These are phyloP conservation scores for Drosophila albomicans DNA, from an alignment of 1,140 invertebrate species.

Conservation along the genomic window DNA sequence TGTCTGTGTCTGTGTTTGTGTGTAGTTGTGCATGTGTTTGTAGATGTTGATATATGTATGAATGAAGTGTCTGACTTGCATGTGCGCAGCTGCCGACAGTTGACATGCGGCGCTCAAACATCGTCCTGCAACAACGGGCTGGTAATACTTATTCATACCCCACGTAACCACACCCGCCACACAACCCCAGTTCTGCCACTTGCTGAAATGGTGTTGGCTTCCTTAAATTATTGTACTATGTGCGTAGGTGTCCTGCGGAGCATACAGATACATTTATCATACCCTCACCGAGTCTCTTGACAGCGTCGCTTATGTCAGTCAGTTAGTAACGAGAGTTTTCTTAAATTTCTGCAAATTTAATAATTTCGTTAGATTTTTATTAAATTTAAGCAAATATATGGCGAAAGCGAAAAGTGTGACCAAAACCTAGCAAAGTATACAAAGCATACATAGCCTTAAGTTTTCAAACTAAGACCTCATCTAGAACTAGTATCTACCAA, in stretches of 20 bases:
- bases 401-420: too few species aligned
- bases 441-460: too few species aligned
- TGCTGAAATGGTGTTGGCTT: constrained; percentile 43
- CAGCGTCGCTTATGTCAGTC: background rate
- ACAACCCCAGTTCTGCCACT: background rate
- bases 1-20: constrained; percentile 39
- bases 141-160: constrained; percentile 45
- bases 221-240: constrained; percentile 43
- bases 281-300: constrained; percentile 5
- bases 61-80: constrained; percentile 75
- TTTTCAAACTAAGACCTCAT: too few species aligned
- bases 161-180: constrained; percentile 2
- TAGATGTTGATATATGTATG: constrained; percentile 19
- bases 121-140: constrained; percentile 49
- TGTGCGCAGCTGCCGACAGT: constrained; percentile 74
- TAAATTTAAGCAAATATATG: too few species aligned
- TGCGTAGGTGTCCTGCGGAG: constrained; percentile 48
- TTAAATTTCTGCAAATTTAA: too few species aligned
- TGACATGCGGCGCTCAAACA: constrained; percentile 68
- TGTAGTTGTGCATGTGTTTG: constrained; percentile 9
- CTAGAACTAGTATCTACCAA: too few species aligned
- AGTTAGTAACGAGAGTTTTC: background rate
- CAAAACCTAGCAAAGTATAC: too few species aligned
- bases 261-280: constrained; percentile 38
- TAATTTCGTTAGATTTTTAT: too few species aligned